Percentiles rank a stretch among this genome's conserved stretches.
phyloP scores from a whole-genome alignment of 2,888 invertebrate species.

The Thymelicus lineola region DNA sequence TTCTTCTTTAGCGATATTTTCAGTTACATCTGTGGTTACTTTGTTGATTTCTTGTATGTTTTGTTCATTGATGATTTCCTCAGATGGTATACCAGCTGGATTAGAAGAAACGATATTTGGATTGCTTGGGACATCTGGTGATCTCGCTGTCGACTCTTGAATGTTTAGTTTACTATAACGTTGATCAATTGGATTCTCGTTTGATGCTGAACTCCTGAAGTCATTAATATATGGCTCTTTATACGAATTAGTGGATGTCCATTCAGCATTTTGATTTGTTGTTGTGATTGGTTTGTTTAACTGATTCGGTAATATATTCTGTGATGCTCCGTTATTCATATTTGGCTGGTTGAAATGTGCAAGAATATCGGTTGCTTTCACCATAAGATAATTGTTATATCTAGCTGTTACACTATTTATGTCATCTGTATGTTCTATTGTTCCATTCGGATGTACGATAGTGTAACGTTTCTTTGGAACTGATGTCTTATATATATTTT shows the following conservation, averaged over 20 bases:
- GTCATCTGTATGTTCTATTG: constrained; percentile 21
- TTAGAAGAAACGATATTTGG: background rate
- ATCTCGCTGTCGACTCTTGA: too few relatives aligned
- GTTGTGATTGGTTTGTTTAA: background rate
- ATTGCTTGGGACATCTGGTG: background rate
- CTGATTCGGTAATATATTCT: background rate
- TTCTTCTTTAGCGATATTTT: too few relatives aligned
- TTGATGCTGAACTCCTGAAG: background rate
- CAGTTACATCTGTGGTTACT: background rate
- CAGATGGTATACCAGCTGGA: background rate
- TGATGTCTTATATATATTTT: constrained; percentile 5
- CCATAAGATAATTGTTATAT: constrained; percentile 18
- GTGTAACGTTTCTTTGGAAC: constrained; percentile 20
- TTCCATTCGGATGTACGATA: constrained; percentile 30
- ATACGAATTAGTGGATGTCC: background rate
- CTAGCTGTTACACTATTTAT: constrained; percentile 1
- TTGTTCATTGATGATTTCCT: background rate
- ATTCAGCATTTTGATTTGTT: background rate
- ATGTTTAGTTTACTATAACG: too few relatives aligned
- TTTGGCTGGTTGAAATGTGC: background rate
- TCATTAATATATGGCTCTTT: background rate
- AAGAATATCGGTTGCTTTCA: constrained; percentile 22
- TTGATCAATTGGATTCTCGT: too few relatives aligned
- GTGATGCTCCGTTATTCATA: background rate
- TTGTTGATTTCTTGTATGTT: background rate